Conservation (phyloP, 2,113 vertebrate species). For the Zonotrichia leucophrys region DNA sequence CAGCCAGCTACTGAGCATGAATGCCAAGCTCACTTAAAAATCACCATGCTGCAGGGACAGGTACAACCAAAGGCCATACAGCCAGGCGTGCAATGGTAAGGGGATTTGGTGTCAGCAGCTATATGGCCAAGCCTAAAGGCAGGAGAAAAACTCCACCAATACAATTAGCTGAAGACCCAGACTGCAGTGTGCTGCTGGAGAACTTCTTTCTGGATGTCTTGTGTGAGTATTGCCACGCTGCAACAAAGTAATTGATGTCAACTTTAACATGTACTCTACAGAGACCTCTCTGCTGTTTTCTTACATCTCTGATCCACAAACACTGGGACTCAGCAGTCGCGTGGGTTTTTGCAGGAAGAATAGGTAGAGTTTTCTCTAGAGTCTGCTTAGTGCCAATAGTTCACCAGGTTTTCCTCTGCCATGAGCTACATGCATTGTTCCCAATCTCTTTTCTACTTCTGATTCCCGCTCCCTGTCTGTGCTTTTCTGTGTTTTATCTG, state of each 20-base stretch:
- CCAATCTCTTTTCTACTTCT: not conserved
- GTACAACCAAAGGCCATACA: not conserved
- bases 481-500: not conserved
- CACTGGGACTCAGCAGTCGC: not conserved
- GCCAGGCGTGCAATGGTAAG: not conserved
- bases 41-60: not conserved
- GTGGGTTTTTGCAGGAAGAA: not conserved
- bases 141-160: not conserved
- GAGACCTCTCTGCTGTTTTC: not conserved
- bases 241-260: not conserved
- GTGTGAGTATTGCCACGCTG: not conserved
- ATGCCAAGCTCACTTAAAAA: not conserved
- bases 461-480: not conserved
- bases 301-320: not conserved
- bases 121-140: not conserved
- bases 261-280: not conserved
- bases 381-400: not conserved
- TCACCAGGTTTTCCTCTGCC: not conserved
- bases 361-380: not conserved
- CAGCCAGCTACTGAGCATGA: not conserved
- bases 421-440: not conserved
- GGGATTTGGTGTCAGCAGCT: not conserved
- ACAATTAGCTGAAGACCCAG: not conserved
- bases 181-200: not conserved
- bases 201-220: not conserved